Base-by-base conservation (phyloP, 2,113 vertebrate species). In the Sphyrna mokarran region DNA sequence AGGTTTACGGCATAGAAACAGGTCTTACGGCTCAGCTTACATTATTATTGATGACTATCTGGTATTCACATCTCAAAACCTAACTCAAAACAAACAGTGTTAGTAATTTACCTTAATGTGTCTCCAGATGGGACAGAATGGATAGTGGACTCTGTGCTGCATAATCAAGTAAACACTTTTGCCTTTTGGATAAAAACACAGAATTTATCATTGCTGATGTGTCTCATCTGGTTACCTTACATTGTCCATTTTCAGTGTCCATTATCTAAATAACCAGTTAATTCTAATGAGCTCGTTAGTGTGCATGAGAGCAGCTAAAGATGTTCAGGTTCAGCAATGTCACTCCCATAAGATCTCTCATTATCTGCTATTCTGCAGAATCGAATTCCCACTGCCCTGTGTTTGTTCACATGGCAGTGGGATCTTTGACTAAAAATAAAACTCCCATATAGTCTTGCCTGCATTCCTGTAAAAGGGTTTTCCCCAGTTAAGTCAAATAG, bases 251-350 rank as follows among this genome's bases (percentile, higher is more conserved):
- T 93, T 66, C 33, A 93, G 33, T 93, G 18, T 66, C 89, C 89
- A 93, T 93, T 93, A 93, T 66, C 89, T 93, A 66, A 66, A 37
- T 93, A 93, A 66, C 40, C 89, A 20, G 33, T 33, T 93, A 37
- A 93, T 93, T n/a, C 61, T 93, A 93, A 66, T 93, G 89, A 93
- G 61, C 58, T 93, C 61, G 68, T 93, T 93, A 93, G 66, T 20
- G 61, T 66, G 61, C 89, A 63, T 37, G 37, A 29, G n/a, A 2
- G n/a, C 63, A 66, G 89, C 87, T 61, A 37, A 66, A 93, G 61
- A 61, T 66, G 37, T 37, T 68, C 61, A 66, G 89, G 7, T 68
- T 93, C 89, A 63, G 58, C 58, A 58, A 33, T n/a, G 26, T 93
- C 61, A 66, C 89, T 37, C 37, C 20, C 14, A 40, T 93, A 66